These are phyloP conservation scores for human DNA, from an alignment of 2,113 vertebrate species.

Conservation along the genomic window GRCh38 chr4:32417001-32417500, in stretches of 20 bases:
- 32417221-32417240: background rate
- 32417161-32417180: rapidly evolving
- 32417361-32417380: background rate
- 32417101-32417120: background rate
- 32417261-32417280: background rate
- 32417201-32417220: background rate
- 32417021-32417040: background rate
- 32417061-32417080: background rate
- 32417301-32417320: background rate
- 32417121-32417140: background rate
- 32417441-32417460: background rate
- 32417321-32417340: background rate
- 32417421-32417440: background rate
- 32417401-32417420: background rate
- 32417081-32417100: background rate
- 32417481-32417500: background rate
- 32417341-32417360: background rate
- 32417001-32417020: background rate
- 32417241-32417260: too few relatives aligned
- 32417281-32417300: background rate
- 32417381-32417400: rapidly evolving
- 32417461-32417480: background rate
- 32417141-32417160: background rate
- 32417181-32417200: background rate
- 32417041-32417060: background rate